These are phyloP conservation scores for Pedionomus torquatus DNA, from an alignment of 2,113 vertebrate species.

Conservation along the genomic window DNA sequence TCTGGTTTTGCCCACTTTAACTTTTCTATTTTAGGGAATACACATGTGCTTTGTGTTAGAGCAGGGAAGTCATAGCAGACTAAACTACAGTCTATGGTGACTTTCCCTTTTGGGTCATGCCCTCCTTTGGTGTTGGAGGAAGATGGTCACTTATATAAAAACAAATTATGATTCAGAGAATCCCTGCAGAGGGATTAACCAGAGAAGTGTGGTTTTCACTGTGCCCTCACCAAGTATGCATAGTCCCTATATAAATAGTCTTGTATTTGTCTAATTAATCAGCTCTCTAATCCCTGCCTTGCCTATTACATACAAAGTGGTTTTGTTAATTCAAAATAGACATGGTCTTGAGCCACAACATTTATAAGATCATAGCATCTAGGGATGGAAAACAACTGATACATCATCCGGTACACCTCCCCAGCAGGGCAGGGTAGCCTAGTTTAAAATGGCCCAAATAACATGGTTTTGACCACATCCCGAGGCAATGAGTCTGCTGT, in stretches of 20 bases:
- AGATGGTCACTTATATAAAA: constrained; percentile 43
- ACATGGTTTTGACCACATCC: constrained; percentile 20
- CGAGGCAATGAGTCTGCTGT: background rate
- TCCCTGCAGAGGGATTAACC: constrained; percentile 20
- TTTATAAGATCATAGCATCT: constrained; percentile 12
- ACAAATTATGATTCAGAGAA: constrained; percentile 57
- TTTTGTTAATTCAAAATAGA: constrained; percentile 49
- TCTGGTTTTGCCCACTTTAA: constrained; percentile 43
- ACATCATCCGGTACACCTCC: background rate
- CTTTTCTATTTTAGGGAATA: constrained; percentile 51
- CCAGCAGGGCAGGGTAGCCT: constrained; percentile 1
- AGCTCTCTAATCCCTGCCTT: constrained; percentile 7
- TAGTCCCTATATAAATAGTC: constrained; percentile 23
- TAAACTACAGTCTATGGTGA: constrained; percentile 21
- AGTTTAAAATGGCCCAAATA: constrained; percentile 40
- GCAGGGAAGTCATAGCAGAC: constrained; percentile 2
- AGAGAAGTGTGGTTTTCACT: constrained; percentile 30
- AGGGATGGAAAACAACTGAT: constrained; percentile 20
- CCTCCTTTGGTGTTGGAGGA: constrained; percentile 25
- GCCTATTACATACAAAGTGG: constrained; percentile 10
- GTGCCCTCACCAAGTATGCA: background rate
- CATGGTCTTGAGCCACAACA: constrained; percentile 9
- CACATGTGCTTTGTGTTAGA: constrained; percentile 63
- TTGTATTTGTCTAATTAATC: constrained; percentile 13
- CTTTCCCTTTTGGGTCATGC: constrained; percentile 1